phyloP scores from a whole-genome alignment of 2,113 vertebrate species.

The Thunnus maccoyii region DNA sequence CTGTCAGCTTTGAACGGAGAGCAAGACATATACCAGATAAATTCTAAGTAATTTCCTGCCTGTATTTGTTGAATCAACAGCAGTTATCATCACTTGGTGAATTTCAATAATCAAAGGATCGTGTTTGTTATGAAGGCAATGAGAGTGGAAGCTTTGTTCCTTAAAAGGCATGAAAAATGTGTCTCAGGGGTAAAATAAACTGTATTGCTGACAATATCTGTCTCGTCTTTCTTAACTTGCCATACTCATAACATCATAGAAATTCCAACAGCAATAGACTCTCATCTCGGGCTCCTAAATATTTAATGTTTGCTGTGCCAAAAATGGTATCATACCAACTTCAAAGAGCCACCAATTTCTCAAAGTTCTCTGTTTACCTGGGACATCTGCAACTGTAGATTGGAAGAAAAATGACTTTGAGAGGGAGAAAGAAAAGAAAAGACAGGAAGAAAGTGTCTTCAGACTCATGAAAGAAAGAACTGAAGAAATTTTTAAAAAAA shows the following conservation, averaged over 20 bases:
- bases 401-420: neutral
- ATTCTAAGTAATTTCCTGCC: constrained; percentile 18
- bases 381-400: neutral
- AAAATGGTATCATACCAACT: constrained; percentile 26
- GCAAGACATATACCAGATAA: constrained; percentile 15
- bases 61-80: constrained; percentile 51
- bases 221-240: constrained; percentile 21
- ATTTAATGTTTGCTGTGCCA: constrained; percentile 40
- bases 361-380: constrained; percentile 7
- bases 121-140: constrained; percentile 53
- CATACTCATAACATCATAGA: constrained; percentile 18
- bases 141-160: constrained; percentile 39
- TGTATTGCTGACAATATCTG: constrained; percentile 20
- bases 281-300: constrained; percentile 40
- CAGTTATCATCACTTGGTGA: constrained; percentile 37
- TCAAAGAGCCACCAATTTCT: constrained; percentile 4
- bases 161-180: constrained; percentile 28
- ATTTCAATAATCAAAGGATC: constrained; percentile 61
- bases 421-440: neutral
- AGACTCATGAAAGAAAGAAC: neutral
- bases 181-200: constrained; percentile 43
- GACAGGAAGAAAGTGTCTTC: neutral
- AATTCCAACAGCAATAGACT: constrained; percentile 7
- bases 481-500: too few relatives aligned
- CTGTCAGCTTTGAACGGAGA: constrained; percentile 1